Evolutionary conservation across 1,140 invertebrate species (phyloP).

Genomic region (Spodoptera frugiperda): DNA sequence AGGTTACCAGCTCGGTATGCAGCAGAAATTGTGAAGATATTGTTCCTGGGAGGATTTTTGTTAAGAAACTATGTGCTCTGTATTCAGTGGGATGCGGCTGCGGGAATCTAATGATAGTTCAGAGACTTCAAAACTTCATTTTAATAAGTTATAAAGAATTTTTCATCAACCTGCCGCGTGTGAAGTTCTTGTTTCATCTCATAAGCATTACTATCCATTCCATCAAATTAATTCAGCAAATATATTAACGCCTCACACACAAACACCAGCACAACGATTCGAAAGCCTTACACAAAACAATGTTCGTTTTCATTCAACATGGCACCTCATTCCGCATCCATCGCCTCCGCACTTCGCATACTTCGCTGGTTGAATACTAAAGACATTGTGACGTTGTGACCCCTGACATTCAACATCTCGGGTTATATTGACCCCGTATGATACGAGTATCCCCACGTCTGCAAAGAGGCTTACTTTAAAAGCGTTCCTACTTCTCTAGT

Average conservation of each 20-base stretch:
- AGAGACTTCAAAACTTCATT: background rate
- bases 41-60: slow-evolving; percentile 17
- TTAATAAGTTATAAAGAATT: background rate
- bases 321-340: background rate
- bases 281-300: background rate
- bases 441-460: slow-evolving; percentile 11
- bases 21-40: slow-evolving; percentile 31
- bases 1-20: slow-evolving; percentile 19
- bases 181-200: no score
- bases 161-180: background rate
- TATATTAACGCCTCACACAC: background rate
- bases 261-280: background rate
- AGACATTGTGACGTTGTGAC: slow-evolving; percentile 4
- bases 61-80: slow-evolving; percentile 13
- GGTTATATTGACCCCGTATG: slow-evolving; percentile 34
- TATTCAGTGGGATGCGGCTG: background rate
- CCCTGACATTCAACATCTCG: slow-evolving; percentile 15
- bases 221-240: no score
- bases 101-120: background rate
- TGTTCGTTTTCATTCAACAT: background rate
- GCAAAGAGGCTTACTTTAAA: slow-evolving; percentile 24
- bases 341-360: slow-evolving; percentile 13
- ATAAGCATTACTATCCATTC: no score
- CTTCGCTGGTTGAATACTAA: slow-evolving; percentile 24
- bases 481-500: slow-evolving; percentile 7